phyloP scores from a whole-genome alignment of 2,888 invertebrate genomes.

The Sinelater perroti region DNA sequence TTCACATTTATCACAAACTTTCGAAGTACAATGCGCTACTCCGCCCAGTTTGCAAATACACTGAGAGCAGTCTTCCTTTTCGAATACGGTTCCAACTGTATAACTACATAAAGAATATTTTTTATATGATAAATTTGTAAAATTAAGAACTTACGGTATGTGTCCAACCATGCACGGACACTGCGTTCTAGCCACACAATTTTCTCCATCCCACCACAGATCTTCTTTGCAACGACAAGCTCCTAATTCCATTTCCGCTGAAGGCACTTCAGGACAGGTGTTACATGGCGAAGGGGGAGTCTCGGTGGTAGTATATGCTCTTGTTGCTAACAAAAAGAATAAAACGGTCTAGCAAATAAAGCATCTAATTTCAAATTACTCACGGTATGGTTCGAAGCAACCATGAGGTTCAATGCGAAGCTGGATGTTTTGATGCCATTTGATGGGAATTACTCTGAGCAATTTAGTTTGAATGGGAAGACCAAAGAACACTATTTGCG shows the following conservation, averaged over 20 bases:
- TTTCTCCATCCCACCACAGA: conserved; percentile 77
- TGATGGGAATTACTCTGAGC: conserved; percentile 74
- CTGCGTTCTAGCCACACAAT: conserved; percentile 74
- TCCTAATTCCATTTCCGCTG: conserved; percentile 51
- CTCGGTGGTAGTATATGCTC: conserved; percentile 21
- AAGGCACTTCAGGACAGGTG: conserved; percentile 66
- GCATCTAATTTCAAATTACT: conserved; percentile 52
- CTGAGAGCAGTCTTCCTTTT: conserved; percentile 77
- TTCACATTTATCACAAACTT: conserved; percentile 73
- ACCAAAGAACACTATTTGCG: conserved; percentile 72
- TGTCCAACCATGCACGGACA: conserved; percentile 83
- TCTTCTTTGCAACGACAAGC: conserved; percentile 66
- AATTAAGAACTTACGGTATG: conserved; percentile 61
- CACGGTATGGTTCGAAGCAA: conserved; percentile 78
- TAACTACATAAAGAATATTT: conserved; percentile 64
- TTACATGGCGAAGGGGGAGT: conserved; percentile 56
- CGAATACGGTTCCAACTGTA: conserved; percentile 74
- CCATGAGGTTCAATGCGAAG: conserved; percentile 81
- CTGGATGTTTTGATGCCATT: conserved; percentile 78
- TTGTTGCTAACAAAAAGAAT: conserved; percentile 6
- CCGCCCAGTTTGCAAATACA: conserved; percentile 84
- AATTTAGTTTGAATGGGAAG: conserved; percentile 77
- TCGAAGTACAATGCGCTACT: conserved; percentile 72
- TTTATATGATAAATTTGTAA: conserved; percentile 8
- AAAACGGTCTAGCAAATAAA: background rate